Percentiles rank a stretch among this genome's conserved stretches.
phyloP scores from a whole-genome alignment of 2,888 invertebrate genomes.

The Tetragnatha montana region DNA sequence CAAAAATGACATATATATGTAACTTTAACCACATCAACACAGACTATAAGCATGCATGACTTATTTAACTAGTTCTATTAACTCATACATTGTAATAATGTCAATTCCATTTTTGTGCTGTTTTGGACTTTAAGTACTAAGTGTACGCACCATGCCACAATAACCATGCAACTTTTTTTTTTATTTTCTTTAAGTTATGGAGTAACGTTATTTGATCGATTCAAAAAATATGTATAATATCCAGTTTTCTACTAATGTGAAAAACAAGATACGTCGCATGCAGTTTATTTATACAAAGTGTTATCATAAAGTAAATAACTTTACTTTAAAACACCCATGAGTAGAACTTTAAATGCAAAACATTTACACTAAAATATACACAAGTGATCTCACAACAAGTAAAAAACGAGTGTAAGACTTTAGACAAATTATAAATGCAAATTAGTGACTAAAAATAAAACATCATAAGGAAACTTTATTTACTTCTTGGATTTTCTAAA shows the following conservation, averaged over 20 bases:
- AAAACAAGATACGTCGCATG: slow-evolving; percentile 31
- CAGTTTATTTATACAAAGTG: slow-evolving; percentile 11
- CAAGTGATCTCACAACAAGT: background rate
- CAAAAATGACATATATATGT: slow-evolving; percentile 34
- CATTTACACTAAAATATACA: background rate
- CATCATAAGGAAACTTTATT: no score
- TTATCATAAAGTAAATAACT: background rate
- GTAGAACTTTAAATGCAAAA: background rate
- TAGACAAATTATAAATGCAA: no score
- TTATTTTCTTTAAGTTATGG: background rate
- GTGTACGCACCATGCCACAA: slow-evolving; percentile 67
- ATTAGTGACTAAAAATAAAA: no score
- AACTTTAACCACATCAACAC: slow-evolving; percentile 60
- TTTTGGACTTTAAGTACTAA: slow-evolving; percentile 45
- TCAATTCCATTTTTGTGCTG: slow-evolving; percentile 56
- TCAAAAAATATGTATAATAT: background rate
- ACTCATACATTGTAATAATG: slow-evolving; percentile 51
- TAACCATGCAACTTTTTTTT: slow-evolving; percentile 52
- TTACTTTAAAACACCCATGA: background rate
- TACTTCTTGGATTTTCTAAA: no score
- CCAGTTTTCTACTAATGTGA: background rate
- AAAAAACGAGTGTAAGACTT: background rate
- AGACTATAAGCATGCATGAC: slow-evolving; percentile 61
- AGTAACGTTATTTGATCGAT: background rate
- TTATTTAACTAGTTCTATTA: slow-evolving; percentile 38